These are phyloP conservation scores for Acronicta aceris DNA, from an alignment of 2,888 invertebrate genomes.

Conservation along the genomic window DNA sequence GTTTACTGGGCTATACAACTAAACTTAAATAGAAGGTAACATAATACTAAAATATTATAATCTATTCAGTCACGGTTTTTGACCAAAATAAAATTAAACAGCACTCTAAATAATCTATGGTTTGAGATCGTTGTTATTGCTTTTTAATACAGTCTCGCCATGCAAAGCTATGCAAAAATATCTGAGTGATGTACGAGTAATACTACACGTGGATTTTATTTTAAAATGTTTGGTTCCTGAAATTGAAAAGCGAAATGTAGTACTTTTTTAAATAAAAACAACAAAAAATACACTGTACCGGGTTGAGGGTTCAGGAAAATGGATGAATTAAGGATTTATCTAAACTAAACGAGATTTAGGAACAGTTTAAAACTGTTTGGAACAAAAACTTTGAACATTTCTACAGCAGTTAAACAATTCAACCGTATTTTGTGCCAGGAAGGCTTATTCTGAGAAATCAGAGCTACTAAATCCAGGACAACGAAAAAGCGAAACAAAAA, in stretches of 20 bases:
- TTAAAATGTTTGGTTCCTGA: background rate
- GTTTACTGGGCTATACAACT: too few species aligned
- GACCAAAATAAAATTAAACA: too few species aligned
- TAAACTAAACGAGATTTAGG: slow-evolving; percentile 43
- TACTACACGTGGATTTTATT: too few species aligned
- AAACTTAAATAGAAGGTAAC: too few species aligned
- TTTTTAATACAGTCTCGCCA: too few species aligned
- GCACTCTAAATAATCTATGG: too few species aligned
- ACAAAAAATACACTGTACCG: slow-evolving; percentile 4
- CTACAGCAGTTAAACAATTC: slow-evolving; percentile 21
- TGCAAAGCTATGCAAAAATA: too few species aligned
- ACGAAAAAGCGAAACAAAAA: slow-evolving; percentile 24
- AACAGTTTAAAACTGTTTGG: slow-evolving; percentile 43
- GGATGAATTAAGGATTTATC: slow-evolving; percentile 37
- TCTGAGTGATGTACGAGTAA: too few species aligned
- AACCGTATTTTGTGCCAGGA: slow-evolving; percentile 30
- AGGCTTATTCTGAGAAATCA: slow-evolving; percentile 24
- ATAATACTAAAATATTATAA: too few species aligned
- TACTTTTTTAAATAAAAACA: slow-evolving; percentile 13
- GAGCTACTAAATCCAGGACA: slow-evolving; percentile 23
- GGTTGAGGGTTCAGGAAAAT: slow-evolving; percentile 18
- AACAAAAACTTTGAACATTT: slow-evolving; percentile 40
- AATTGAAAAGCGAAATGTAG: slow-evolving; percentile 10
- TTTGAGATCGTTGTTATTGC: too few species aligned
- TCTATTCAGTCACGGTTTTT: too few species aligned